phyloP scores from a whole-genome alignment of 1,140 invertebrate genomes.

The Bactericera cockerelli region DNA sequence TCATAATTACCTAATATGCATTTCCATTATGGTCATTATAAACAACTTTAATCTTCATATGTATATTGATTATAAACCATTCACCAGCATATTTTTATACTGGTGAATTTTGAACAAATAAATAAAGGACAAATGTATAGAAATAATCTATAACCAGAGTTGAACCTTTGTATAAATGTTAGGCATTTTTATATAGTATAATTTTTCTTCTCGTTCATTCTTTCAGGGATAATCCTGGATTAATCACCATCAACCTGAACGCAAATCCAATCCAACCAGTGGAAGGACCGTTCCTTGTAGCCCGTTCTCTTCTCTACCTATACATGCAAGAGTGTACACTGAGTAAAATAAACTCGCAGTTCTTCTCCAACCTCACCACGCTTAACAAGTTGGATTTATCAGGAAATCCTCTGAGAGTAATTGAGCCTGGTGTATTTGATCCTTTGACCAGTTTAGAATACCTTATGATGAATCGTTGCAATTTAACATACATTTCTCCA shows the following conservation, averaged over 20 bases:
- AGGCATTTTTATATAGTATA: too few relatives aligned
- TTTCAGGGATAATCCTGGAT: slow-evolving; percentile 45
- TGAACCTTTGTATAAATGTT: too few relatives aligned
- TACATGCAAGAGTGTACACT: slow-evolving; percentile 48
- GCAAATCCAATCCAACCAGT: slow-evolving; percentile 44
- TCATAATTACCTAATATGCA: too few relatives aligned
- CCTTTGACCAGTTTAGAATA: slow-evolving; percentile 44
- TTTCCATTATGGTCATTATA: too few relatives aligned
- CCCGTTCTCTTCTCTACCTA: slow-evolving; percentile 44
- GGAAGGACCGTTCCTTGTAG: slow-evolving; percentile 46
- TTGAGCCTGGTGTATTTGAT: slow-evolving; percentile 42
- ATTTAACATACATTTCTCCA: slow-evolving; percentile 39
- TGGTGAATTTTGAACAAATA: too few relatives aligned
- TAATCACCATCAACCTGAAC: slow-evolving; percentile 51
- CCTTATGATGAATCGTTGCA: slow-evolving; percentile 46
- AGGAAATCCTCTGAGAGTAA: slow-evolving; percentile 41
- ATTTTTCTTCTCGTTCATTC: too few relatives aligned
- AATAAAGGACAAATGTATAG: too few relatives aligned
- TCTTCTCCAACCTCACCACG: slow-evolving; percentile 48
- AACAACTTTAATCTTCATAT: too few relatives aligned
- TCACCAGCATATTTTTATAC: too few relatives aligned
- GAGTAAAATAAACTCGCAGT: slow-evolving; percentile 37
- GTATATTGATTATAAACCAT: too few relatives aligned
- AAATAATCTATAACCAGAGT: too few relatives aligned
- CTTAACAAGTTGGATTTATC: slow-evolving; percentile 49